Base-by-base conservation (phyloP, 2,797 vertebrate species). In the Hemitrygon akajei region DNA sequence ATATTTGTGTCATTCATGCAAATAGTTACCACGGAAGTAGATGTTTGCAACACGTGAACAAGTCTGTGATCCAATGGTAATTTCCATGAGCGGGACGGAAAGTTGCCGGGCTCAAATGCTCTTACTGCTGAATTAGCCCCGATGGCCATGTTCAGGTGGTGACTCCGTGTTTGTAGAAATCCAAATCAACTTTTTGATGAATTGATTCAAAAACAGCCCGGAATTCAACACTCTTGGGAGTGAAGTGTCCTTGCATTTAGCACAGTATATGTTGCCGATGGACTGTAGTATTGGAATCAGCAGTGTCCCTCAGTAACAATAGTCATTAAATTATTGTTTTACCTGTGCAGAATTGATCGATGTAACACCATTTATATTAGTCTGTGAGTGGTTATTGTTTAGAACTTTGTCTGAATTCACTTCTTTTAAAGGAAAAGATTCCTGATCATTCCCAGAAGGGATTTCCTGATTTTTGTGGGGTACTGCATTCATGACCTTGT, bases 381-480 rank as follows among this genome's bases (percentile, higher is more conserved):
- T 87, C n/a, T 63, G 58, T 66, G 60, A 47, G 58, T 66, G n/a
- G 14, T 75, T 20, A 34, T 27, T 91, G 16, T 27, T 47, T 47
- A 47, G 47, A 47, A 47, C 47, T 47, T 3, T 5, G 6, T 73
- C 27, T 92, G 69, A 66, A 40, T 47, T 20, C 25, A 5, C 16
- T 40, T 75, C 34, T 12, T 47, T 12, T 1, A 92, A 71, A 73
- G 37, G 66, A 3, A 73, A 0, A 73, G 11, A 27, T 3, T 92
- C 69, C 37, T 27, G 37, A 6, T 40, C 66, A 30, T 14, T 27
- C 22, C n/a, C 89, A 47, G 3, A 14, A 37, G 69, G 69, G 69
- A 75, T 47, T 34, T 92, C 66, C 40, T 34, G 37, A 30, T 92
- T 92, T 34, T 92, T 75, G 89, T 40, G 73, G 22, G 89, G 89